A percentile compares a stretch with the other conserved stretches of the same genome.
Conservation (phyloP, 2,888 invertebrate genomes). For the Drosophila ezoana region DNA sequence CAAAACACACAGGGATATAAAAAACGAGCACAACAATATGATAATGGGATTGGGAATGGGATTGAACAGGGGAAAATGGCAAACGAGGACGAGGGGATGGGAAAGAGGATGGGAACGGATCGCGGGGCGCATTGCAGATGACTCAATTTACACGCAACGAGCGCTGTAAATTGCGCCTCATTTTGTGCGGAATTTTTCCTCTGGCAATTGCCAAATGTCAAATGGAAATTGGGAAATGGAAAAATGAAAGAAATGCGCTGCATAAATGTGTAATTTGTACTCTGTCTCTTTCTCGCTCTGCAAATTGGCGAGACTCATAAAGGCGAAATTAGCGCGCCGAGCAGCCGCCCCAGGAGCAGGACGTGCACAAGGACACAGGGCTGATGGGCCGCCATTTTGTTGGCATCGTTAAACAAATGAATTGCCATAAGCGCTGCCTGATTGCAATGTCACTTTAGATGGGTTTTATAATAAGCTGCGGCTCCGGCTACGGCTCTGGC, state of each 20-base stretch:
- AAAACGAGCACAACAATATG: slow-evolving; percentile 45
- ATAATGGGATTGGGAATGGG: slow-evolving; percentile 32
- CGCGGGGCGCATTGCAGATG: slow-evolving; percentile 71
- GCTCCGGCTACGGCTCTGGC: slow-evolving; percentile 31
- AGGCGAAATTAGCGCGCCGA: slow-evolving; percentile 71
- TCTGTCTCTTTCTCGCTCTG: not conserved
- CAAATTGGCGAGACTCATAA: slow-evolving; percentile 74
- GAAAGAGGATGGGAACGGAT: slow-evolving; percentile 18
- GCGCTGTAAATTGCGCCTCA: slow-evolving; percentile 80
- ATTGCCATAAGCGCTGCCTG: slow-evolving; percentile 83
- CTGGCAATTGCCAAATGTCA: slow-evolving; percentile 74
- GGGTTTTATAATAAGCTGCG: slow-evolving; percentile 74
- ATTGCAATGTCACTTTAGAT: slow-evolving; percentile 81
- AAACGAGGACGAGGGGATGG: slow-evolving; percentile 7
- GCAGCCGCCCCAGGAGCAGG: slow-evolving; percentile 37
- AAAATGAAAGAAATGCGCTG: slow-evolving; percentile 28
- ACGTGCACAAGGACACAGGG: slow-evolving; percentile 30
- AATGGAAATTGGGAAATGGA: slow-evolving; percentile 47
- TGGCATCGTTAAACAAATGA: slow-evolving; percentile 83
- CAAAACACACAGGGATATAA: slow-evolving; percentile 13
- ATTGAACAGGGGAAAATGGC: slow-evolving; percentile 9
- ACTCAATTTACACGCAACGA: slow-evolving; percentile 81
- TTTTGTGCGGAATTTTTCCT: slow-evolving; percentile 76
- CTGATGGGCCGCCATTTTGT: slow-evolving; percentile 57
- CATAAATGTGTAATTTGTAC: slow-evolving; percentile 47